phyloP scores from a whole-genome alignment of 2,797 vertebrate species.

The Vespertilio murinus region DNA sequence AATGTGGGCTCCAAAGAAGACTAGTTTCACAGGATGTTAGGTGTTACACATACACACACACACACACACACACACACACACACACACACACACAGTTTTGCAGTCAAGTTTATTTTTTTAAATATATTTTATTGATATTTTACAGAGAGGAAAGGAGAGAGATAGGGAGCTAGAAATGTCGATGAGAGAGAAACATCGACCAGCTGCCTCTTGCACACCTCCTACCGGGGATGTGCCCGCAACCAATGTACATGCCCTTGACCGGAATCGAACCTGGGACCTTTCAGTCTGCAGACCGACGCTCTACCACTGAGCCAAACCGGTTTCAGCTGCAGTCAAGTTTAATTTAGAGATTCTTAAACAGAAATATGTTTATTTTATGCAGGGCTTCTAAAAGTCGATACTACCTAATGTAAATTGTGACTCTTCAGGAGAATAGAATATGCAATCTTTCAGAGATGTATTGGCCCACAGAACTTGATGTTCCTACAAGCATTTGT shows the following conservation, averaged over 20 bases:
- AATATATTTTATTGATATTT: too few relatives aligned
- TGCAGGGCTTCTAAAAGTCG: background rate
- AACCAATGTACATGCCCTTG: too few relatives aligned
- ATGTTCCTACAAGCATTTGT: conserved; percentile 1
- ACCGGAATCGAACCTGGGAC: too few relatives aligned
- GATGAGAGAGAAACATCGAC: too few relatives aligned
- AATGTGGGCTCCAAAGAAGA: background rate
- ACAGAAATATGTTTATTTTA: conserved; percentile 34
- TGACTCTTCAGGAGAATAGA: conserved; percentile 5
- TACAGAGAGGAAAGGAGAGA: too few relatives aligned
- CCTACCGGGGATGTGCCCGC: too few relatives aligned
- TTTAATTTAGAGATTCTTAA: conserved; percentile 36
- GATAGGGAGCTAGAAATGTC: too few relatives aligned
- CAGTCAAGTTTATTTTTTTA: conserved; percentile 14
- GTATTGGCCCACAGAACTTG: background rate
- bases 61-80: background rate
- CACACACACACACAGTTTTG: background rate
- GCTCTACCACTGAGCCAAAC: too few relatives aligned
- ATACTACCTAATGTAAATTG: background rate
- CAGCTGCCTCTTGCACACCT: too few relatives aligned
- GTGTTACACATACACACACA: background rate
- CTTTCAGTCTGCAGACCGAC: too few relatives aligned
- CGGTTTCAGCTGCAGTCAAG: too few relatives aligned
- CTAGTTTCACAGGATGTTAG: background rate
- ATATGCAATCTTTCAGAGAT: background rate